Base-by-base conservation (phyloP, 2,113 vertebrate genomes). In the Paracanthobrama guichenoti region DNA sequence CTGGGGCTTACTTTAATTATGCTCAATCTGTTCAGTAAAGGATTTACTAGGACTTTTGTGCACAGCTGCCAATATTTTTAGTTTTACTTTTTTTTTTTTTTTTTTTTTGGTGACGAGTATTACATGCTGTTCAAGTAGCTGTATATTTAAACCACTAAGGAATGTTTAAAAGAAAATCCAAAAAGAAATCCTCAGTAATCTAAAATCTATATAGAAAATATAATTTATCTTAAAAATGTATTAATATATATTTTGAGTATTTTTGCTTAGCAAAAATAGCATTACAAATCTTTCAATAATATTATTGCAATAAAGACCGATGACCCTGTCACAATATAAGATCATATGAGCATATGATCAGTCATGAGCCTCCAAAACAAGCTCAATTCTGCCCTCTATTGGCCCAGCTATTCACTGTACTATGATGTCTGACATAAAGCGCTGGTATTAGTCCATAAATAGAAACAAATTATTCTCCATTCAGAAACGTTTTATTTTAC, bases 11-110 rank as follows among this genome's bases (percentile, higher is more conserved):
- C 42, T 85, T 81, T 64, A 78, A 87, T 87, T 50, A 62, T 74
- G 59, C 50, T 66, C 86, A 78, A 57, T 82, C 83, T 84, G 86
- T 78, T 82, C 71, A 64, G 31, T 24, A 79, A 81, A 72, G 79
- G 81, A 50, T 82, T 82, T 64, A 81, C 26, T 16, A 77, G 72
- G 82, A 72, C 71, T 67, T 79, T 60, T 69, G 11, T 22, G n/a
- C 74, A 39, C 48, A 78, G 74, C 73, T 69, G 64, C 31, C 28
- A 67, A 2, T 39, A 9, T 24, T 39, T 77, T 79, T 4, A 1
- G 13, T 10, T 14, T 76, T 60, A 48, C 35, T 16, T 16, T 46
- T 12, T 3, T n/a, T 24, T 22, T n/a, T n/a, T n/a, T n/a, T n/a
- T n/a, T n/a, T n/a, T n/a, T n/a, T n/a, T n/a, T n/a, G 81, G 39